These are phyloP conservation scores for Agelas oroides DNA, from an alignment of 37 sponge, comb jelly and placozoan genomes.

Conservation along the genomic window DNA sequence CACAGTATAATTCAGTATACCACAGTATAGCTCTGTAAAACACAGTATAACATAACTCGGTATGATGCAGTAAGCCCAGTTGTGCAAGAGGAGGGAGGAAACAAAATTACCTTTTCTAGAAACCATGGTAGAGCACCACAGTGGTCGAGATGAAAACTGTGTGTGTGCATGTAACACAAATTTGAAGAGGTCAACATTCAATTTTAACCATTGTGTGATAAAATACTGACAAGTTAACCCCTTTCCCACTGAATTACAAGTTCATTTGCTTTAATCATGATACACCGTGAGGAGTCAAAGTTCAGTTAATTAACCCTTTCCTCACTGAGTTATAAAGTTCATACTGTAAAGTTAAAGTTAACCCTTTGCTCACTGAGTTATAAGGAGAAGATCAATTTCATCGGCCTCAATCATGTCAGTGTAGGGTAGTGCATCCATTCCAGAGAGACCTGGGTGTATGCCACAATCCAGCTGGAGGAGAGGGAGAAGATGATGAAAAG, in stretches of 20 bases:
- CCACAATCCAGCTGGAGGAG: constrained; percentile 90
- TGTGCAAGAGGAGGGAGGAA: too few relatives aligned
- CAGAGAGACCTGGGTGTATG: constrained; percentile 95
- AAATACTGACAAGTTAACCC: too few relatives aligned
- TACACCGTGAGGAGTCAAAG: too few relatives aligned
- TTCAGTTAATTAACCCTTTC: too few relatives aligned
- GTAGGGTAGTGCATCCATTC: constrained; percentile 97
- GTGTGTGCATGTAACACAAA: not conserved
- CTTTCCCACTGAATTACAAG: too few relatives aligned
- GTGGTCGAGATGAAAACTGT: constrained; percentile 97
- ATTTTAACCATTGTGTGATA: too few relatives aligned
- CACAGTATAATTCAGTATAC: too few relatives aligned
- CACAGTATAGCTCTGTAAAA: too few relatives aligned
- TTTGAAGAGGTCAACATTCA: too few relatives aligned
- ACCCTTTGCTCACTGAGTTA: constrained; percentile 78
- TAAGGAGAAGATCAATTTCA: constrained; percentile 90
- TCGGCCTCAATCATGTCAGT: constrained; percentile 97
- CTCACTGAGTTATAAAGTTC: constrained; percentile 69
- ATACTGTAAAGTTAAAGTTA: not conserved
- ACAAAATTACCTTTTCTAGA: constrained; percentile 78
- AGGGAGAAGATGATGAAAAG: not conserved
- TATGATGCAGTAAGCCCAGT: not conserved
- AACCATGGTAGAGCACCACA: constrained; percentile 99
- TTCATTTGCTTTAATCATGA: too few relatives aligned
- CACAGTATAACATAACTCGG: too few relatives aligned